Percentiles rank a stretch among this genome's conserved stretches.
Conservation (phyloP, 30 jellyfish, hydroid and myxozoan species). For the Sanderia malayensis region DNA sequence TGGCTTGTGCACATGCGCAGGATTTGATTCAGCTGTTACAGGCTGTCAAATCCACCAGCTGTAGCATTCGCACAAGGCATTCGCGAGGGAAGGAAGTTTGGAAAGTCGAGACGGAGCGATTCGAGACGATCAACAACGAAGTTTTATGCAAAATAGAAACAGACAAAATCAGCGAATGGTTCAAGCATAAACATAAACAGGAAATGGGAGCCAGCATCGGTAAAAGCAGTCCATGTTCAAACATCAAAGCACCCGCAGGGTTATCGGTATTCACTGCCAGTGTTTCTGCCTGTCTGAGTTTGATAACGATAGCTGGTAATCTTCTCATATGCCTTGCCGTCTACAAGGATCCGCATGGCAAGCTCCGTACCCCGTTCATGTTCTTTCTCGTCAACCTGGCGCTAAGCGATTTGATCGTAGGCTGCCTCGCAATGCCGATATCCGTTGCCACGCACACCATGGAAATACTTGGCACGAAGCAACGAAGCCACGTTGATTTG, state of each 20-base stretch:
- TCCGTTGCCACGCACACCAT: slow-evolving; percentile 74
- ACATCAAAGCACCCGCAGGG: slow-evolving; percentile 65
- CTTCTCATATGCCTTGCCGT: slow-evolving; percentile 68
- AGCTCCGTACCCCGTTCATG: slow-evolving; percentile 89
- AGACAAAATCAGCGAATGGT: too few relatives aligned
- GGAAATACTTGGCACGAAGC: slow-evolving; percentile 69
- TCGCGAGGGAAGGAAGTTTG: too few relatives aligned
- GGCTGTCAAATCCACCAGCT: too few relatives aligned
- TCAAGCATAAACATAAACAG: too few relatives aligned
- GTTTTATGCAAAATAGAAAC: too few relatives aligned
- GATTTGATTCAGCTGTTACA: too few relatives aligned
- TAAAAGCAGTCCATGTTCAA: slow-evolving; percentile 66
- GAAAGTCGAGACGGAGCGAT: too few relatives aligned
- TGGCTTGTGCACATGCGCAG: too few relatives aligned
- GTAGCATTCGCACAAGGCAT: too few relatives aligned
- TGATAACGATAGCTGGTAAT: slow-evolving; percentile 60
- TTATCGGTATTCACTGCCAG: slow-evolving; percentile 71
- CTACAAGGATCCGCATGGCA: slow-evolving; percentile 62
- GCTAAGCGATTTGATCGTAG: slow-evolving; percentile 74
- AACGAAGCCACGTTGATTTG: slow-evolving; percentile 39
- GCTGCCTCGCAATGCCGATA: slow-evolving; percentile 65
- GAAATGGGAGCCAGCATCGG: too few relatives aligned
- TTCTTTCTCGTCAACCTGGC: slow-evolving; percentile 73
- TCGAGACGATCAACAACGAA: too few relatives aligned
- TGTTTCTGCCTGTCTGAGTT: slow-evolving; percentile 36